phyloP scores from a whole-genome alignment of 2,888 invertebrate genomes.

The Anagyrus pseudococci region DNA sequence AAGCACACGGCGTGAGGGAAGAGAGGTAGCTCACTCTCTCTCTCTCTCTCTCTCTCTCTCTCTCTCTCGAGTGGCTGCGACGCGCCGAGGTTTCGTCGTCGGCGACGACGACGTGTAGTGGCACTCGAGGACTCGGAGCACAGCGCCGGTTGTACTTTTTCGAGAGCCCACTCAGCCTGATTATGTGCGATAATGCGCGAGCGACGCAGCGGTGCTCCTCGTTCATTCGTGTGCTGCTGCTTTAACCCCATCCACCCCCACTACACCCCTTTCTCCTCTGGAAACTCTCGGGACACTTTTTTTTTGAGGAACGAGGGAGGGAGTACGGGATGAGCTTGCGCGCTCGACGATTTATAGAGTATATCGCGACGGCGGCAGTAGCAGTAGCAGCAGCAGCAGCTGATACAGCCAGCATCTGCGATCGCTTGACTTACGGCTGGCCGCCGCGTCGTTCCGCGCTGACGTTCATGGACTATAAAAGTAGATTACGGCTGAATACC shows the following conservation, averaged over 20 bases:
- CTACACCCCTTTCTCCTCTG: too few relatives aligned
- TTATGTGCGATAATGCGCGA: slow-evolving; percentile 14
- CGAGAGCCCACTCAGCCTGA: slow-evolving; percentile 17
- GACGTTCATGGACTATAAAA: slow-evolving; percentile 35
- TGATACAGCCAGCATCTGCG: slow-evolving; percentile 15
- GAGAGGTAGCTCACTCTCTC: too few relatives aligned
- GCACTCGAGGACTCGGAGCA: slow-evolving; percentile 26
- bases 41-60: too few relatives aligned
- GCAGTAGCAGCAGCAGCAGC: too few relatives aligned
- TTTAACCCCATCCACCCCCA: too few relatives aligned
- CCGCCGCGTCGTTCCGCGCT: slow-evolving; percentile 3
- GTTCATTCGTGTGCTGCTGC: slow-evolving; percentile 19
- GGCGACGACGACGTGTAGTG: slow-evolving; percentile 24
- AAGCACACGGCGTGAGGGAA: too few relatives aligned
- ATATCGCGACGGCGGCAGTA: too few relatives aligned
- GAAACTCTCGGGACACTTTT: too few relatives aligned
- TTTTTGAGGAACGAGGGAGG: too few relatives aligned
- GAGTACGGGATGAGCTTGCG: too few relatives aligned
- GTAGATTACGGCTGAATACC: slow-evolving; percentile 26
- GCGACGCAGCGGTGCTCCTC: neutral
- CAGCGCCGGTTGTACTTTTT: slow-evolving; percentile 2
- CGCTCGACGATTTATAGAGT: too few relatives aligned
- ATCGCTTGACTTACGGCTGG: slow-evolving; percentile 33
- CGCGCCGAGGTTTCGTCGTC: too few relatives aligned
- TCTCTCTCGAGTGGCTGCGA: slow-evolving; percentile 24